Percentiles rank a stretch among this genome's conserved stretches.
Evolutionary conservation across 1,140 invertebrate genomes (phyloP).

Genomic region (Teleopsis dalmanni): DNA sequence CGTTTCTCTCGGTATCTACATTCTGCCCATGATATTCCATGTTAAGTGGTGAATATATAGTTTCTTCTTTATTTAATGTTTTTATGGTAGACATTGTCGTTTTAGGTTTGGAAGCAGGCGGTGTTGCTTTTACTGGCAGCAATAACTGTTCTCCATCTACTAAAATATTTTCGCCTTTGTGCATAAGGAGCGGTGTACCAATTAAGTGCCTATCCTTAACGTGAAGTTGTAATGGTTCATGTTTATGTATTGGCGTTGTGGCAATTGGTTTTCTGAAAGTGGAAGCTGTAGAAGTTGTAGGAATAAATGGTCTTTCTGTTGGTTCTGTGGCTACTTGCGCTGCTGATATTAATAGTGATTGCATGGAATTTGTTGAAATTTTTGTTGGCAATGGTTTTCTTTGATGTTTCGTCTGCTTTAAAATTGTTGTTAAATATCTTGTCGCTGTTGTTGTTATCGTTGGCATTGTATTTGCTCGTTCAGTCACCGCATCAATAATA

Average conservation of each 20-base stretch:
- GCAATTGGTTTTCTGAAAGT: slow-evolving; percentile 2
- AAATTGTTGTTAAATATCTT: not conserved
- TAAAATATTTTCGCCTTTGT: slow-evolving; percentile 33
- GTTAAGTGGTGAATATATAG: slow-evolving; percentile 15
- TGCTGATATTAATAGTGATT: not conserved
- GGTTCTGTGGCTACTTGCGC: not conserved
- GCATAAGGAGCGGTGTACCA: slow-evolving; percentile 38
- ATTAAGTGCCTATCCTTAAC: slow-evolving; percentile 42
- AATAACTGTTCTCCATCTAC: slow-evolving; percentile 6
- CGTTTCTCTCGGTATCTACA: slow-evolving; percentile 20
- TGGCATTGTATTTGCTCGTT: not conserved
- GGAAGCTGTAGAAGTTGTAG: not conserved
- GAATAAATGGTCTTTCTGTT: not conserved
- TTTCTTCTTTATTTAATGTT: slow-evolving; percentile 10
- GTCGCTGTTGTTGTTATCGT: not conserved
- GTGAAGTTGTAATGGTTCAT: slow-evolving; percentile 33
- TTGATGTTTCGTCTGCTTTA: not conserved
- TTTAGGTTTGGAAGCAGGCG: not conserved
- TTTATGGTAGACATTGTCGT: slow-evolving; percentile 4
- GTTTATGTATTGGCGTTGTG: slow-evolving; percentile 21
- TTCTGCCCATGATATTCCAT: not conserved
- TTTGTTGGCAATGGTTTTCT: not conserved
- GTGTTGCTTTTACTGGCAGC: slow-evolving; percentile 1
- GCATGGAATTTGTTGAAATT: not conserved
- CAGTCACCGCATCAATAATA: not conserved